These are phyloP conservation scores for Myotis myotis DNA, from an alignment of 2,797 vertebrate species.

Conservation along the genomic window DNA sequence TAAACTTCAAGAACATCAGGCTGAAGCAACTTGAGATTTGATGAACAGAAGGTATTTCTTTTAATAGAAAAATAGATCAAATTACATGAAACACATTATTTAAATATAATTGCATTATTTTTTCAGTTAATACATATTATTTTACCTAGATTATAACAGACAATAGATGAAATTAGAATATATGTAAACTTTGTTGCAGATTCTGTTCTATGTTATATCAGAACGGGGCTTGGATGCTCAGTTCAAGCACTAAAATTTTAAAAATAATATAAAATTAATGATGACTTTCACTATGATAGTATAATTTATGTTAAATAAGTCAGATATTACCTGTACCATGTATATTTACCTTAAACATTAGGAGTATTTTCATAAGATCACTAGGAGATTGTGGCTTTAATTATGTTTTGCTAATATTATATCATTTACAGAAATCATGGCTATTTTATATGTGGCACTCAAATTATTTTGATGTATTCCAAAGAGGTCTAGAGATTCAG, in stretches of 20 bases:
- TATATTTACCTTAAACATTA: neutral
- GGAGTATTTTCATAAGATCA: neutral
- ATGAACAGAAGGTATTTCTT: constrained; percentile 56
- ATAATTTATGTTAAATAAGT: neutral
- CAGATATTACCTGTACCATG: neutral
- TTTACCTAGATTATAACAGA: constrained; percentile 53
- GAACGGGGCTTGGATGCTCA: neutral
- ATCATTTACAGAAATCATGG: neutral
- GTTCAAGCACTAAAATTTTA: neutral
- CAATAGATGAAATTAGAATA: neutral
- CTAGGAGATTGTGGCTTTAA: neutral
- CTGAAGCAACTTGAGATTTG: constrained; percentile 60
- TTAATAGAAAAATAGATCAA: constrained; percentile 65
- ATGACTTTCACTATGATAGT: neutral
- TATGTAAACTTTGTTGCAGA: neutral
- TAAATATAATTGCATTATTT: constrained; percentile 13
- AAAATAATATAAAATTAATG: neutral
- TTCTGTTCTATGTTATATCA: neutral
- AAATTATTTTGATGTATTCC: neutral
- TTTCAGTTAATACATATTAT: constrained; percentile 37
- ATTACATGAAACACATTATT: constrained; percentile 24
- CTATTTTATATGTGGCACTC: neutral
- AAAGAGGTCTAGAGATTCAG: neutral
- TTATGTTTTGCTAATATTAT: neutral
- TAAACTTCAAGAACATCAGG: neutral